Base-by-base conservation (phyloP, 2,888 invertebrate genomes). In the Drosophila robusta region DNA sequence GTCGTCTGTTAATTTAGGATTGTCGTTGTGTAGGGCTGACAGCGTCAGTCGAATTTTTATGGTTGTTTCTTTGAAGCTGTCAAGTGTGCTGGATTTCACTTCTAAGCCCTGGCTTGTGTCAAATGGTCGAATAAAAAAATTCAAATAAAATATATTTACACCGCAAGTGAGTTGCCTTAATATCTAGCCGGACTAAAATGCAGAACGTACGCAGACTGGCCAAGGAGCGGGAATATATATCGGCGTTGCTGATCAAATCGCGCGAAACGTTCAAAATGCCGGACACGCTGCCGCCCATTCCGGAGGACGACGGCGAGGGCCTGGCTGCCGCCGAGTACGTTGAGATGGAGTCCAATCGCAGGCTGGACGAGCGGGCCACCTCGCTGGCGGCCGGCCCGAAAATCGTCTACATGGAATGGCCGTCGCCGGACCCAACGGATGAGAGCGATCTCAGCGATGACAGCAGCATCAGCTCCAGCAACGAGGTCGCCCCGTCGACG, bases 361-460 rank as follows among this genome's bases (percentile, higher is more conserved):
- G 3, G 3, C 9, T 9, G 29, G 29, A 9, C 8, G 29, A 3
- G 29, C 8, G 8, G 9, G 9, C 9, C 0, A 9, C 3, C 9
- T 29, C 29, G 9, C 12, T 3, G 7, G 29, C 29, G 12, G 12
- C 3, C 0, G 29, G 4, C 4, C 7, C 7, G 4, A 47, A 47
- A 16, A 6, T 22, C 18, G 2, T 4, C 4, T 2, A 8, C 8
- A 3, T 4, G 2, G 8, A 32, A 0, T 34, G 47, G 32, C n/a
- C 18, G 9, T 49, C 49, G 24, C 49, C 49, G 8, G 4, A n/a
- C n/a, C n/a, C 47, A 22, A 22, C 34, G 12, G 47, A 47, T 1
- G 34, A 9, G 7, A 32, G 32, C 32, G 11, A 39, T 1, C 8
- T 29, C 26, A 29, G 26, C 26, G 26, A 24, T 2, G 11, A 3